Evolutionary conservation across 2,113 vertebrate genomes (phyloP).

Genomic region (Agapornis roseicollis): DNA sequence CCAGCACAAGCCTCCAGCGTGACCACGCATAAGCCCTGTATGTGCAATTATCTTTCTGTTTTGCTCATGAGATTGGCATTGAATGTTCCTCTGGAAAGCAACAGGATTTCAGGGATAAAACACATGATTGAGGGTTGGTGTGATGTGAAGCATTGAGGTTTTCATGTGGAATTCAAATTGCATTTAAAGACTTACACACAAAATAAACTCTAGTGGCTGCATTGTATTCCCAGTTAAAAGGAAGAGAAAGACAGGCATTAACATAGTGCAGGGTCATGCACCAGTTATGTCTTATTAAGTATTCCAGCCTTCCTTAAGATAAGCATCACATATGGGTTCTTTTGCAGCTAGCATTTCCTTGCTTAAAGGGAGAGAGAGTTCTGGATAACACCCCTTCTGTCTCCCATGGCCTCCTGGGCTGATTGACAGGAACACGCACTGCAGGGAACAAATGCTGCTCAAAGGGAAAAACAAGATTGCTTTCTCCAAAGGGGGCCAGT

Average conservation of each 20-base stretch:
- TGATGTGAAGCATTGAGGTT: not conserved
- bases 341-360: constrained; percentile 51
- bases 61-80: not conserved
- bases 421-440: constrained; percentile 45
- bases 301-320: constrained; percentile 52
- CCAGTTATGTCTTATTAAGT: constrained; percentile 60
- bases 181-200: not conserved
- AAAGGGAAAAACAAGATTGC: not conserved
- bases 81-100: not conserved
- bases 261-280: constrained; percentile 8
- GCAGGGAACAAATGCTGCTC: constrained; percentile 26
- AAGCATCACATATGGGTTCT: constrained; percentile 58
- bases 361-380: constrained; percentile 18
- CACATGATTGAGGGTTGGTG: not conserved
- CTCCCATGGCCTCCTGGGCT: constrained; percentile 32
- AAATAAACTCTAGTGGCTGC: not conserved
- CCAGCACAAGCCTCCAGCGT: not conserved
- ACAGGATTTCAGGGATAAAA: not conserved
- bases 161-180: constrained; percentile 18
- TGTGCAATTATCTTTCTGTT: not conserved
- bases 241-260: constrained; percentile 6
- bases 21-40: not conserved
- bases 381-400: constrained; percentile 66
- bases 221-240: constrained; percentile 27
- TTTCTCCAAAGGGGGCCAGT: not conserved